Base-by-base conservation (phyloP, 2,113 vertebrate species). In the Saimiri boliviensis region DNA sequence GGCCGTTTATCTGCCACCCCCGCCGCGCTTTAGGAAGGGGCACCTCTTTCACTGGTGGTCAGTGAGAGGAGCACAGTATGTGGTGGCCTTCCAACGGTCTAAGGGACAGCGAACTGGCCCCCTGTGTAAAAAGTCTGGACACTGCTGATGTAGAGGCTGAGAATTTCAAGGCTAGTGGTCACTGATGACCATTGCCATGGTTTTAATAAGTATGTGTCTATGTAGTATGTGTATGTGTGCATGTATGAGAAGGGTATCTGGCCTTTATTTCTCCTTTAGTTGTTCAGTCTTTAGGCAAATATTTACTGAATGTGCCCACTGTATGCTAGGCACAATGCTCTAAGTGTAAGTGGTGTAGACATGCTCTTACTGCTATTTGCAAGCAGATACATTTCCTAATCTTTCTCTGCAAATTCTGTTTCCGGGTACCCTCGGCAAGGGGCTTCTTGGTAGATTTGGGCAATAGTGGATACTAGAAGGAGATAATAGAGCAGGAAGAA, bases 231-330 rank as follows among this genome's bases (percentile, higher is more conserved):
- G 13, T 56, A 17, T 4, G 5, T 60, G 25, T 56, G 3, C 81
- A 6, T 77, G 6, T 63, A 16, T 90, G 54, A 74, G 7, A 91
- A 93, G 88, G 35, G 14, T 81, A 49, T 73, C 56, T 97, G 56
- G 10, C 30, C 79, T 86, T 95, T 95, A 80, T 45, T 93, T 86
- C 13, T 89, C 37, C 40, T 86, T 94, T 95, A 30, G 71, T 73
- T 30, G 79, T 74, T 94, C 5, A 86, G 35, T 68, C 47, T 91
- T 95, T 87, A 49, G 74, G 71, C 60, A 85, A 95, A 81, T 73
- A 73, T 89, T 94, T 85, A 91, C 42, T 73, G 13, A 56, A 73
- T 85, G 14, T 47, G 60, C 60, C 42, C 76, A 68, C 16, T 56
- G 2, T 70, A 42, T 60, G 32, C 2, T 45, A 68, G 0, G 23